Percentiles rank a stretch among this genome's conserved stretches.
These are phyloP conservation scores for Poecilia gillii DNA, from an alignment of 2,797 vertebrate genomes.

Conservation along the genomic window DNA sequence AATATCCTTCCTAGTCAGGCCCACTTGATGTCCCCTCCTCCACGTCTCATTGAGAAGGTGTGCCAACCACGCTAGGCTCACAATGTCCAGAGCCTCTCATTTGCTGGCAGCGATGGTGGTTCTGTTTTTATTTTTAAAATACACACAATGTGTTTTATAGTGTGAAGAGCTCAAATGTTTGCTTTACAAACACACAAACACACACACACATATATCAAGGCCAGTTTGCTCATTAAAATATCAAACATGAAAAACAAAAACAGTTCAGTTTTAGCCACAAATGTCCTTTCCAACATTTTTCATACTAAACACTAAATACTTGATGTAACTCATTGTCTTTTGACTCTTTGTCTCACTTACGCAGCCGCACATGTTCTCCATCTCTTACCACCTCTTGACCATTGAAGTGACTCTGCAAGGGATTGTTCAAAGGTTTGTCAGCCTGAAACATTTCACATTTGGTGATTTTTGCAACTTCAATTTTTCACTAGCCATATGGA, in stretches of 20 bases:
- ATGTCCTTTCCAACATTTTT: not conserved
- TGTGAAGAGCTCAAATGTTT: not conserved
- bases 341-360: not conserved
- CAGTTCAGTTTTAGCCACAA: not conserved
- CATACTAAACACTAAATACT: not conserved
- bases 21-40: not conserved
- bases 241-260: not conserved
- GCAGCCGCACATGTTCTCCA: not conserved
- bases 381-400: conserved; percentile 19
- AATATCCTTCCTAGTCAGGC: not conserved
- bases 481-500: conserved; percentile 70
- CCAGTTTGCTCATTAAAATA: not conserved
- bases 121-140: not conserved
- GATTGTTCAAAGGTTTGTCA: conserved; percentile 37
- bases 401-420: conserved; percentile 13
- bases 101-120: not conserved
- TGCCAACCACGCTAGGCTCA: not conserved
- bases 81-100: not conserved
- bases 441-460: conserved; percentile 50
- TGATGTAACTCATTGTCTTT: not conserved
- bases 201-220: not conserved
- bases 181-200: not conserved
- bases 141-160: not conserved
- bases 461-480: conserved; percentile 57
- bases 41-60: not conserved